Evolutionary conservation across 1,140 invertebrate genomes (phyloP).

Genomic region (Drosophila yakuba): DNA sequence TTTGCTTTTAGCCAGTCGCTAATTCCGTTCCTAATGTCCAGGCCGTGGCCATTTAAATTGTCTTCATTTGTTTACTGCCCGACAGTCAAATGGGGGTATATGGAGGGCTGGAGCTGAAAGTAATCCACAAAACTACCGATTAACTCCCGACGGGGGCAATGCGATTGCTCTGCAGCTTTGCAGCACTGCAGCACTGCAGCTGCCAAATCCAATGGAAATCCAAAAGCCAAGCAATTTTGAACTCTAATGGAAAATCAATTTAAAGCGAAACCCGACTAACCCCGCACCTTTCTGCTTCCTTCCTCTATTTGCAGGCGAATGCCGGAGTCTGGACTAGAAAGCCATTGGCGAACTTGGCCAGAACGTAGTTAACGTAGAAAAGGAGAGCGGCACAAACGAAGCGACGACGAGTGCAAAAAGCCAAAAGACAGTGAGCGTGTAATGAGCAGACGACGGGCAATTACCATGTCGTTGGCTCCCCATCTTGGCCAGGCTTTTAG

Average conservation of each 20-base stretch:
- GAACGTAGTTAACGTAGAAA: conserved; percentile 68
- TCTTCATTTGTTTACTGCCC: conserved; percentile 77
- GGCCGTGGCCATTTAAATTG: conserved; percentile 78
- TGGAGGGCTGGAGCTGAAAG: background rate
- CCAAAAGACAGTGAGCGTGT: conserved; percentile 15
- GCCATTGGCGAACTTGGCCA: conserved; percentile 81
- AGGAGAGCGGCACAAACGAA: conserved; percentile 21
- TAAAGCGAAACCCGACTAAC: conserved; percentile 46
- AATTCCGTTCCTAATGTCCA: conserved; percentile 60
- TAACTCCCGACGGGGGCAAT: conserved; percentile 63
- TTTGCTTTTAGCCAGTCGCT: conserved; percentile 48
- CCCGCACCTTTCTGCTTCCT: background rate
- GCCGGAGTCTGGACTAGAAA: conserved; percentile 72
- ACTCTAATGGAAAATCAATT: conserved; percentile 83
- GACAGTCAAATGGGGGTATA: conserved; percentile 24
- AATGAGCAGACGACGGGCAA: conserved; percentile 69
- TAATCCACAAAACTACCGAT: conserved; percentile 77
- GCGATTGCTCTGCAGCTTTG: conserved; percentile 47
- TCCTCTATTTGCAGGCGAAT: conserved; percentile 65
- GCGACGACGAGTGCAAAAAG: conserved; percentile 18
- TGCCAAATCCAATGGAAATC: conserved; percentile 81
- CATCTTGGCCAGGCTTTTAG: conserved; percentile 19
- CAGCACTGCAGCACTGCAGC: conserved; percentile 65
- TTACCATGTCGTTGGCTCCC: conserved; percentile 72
- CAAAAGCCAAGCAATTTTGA: conserved; percentile 76